Evolutionary conservation across 2,113 vertebrate species (phyloP).

Genomic region (Tautogolabrus adspersus): DNA sequence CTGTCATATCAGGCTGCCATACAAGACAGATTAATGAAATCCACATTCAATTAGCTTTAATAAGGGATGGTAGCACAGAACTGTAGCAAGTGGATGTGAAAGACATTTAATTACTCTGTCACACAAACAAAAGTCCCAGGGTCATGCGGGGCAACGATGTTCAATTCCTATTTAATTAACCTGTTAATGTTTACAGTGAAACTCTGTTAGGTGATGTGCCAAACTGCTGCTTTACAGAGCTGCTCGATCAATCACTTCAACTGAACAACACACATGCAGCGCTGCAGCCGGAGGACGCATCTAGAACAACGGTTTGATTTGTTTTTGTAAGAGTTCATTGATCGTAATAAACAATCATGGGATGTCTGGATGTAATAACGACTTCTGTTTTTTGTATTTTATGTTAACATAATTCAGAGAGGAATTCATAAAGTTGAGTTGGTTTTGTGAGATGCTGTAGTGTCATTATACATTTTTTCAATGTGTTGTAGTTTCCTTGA

Average conservation of each 20-base stretch:
- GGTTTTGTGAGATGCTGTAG: not conserved
- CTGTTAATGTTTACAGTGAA: slow-evolving; percentile 31
- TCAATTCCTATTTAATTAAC: slow-evolving; percentile 31
- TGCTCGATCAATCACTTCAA: slow-evolving; percentile 19
- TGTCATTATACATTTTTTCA: not conserved
- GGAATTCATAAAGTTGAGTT: not conserved
- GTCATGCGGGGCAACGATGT: slow-evolving; percentile 18
- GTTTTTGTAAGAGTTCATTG: not conserved
- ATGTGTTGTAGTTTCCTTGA: too few relatives aligned
- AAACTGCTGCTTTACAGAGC: not conserved
- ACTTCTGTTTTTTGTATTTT: not conserved
- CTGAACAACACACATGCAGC: not conserved
- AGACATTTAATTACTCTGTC: slow-evolving; percentile 27
- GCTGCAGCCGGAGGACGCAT: not conserved
- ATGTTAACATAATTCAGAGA: not conserved
- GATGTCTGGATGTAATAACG: not conserved
- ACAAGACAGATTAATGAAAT: slow-evolving; percentile 61
- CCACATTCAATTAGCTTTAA: slow-evolving; percentile 62
- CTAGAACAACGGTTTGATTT: not conserved
- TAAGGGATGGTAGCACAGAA: slow-evolving; percentile 41
- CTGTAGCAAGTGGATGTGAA: slow-evolving; percentile 9
- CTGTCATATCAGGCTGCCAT: slow-evolving; percentile 48
- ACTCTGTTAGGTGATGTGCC: slow-evolving; percentile 4
- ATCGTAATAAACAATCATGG: not conserved
- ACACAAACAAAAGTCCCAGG: slow-evolving; percentile 16